Base-by-base conservation (phyloP, 2,113 vertebrate species). In the Tachuris rubrigastra region DNA sequence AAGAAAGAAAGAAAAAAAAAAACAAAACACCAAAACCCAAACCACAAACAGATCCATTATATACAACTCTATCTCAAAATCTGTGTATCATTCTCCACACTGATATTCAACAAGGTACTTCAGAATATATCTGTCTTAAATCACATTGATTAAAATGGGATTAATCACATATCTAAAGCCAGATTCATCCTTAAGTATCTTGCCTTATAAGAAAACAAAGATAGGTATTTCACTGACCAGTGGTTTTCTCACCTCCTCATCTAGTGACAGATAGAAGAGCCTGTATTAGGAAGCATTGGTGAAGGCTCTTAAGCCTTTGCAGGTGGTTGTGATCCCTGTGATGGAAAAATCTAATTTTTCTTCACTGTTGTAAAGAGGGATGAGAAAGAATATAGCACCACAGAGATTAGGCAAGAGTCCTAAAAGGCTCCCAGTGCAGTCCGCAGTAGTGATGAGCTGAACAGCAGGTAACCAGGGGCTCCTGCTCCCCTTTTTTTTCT, bases 241-340 rank as follows among this genome's bases (percentile, higher is more conserved):
- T 96, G 88, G 69, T 93, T 96, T 93, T 96, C 90, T 95, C 88
- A 92, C 87, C 88, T 92, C 60, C 76, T 92, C 37, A 4, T 65
- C 85, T 68, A 78, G 78, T 35, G 68, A 77, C 39, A 81, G 72
- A 77, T 37, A 96, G 47, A 82, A 85, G 74, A 90, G 85, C 23
- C 41, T 28, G 73, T 78, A 92, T 96, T 87, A 96, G 81, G 63
- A 30, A 23, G 85, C 73, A 81, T 5, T 65, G 90, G 85, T 25
- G 25, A 68, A 63, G 90, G 44, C 90, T 96, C 88, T 96, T 96
- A 96, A 97, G 95, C 93, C 93, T 81, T 96, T 90, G 93, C 90
- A 94, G 95, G 95, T 94, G 92, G 93, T 92, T 95, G 80, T 94
- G 90, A 92, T 93, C 92, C 66, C 68, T 41, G 76, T 78, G 88